phyloP scores from a whole-genome alignment of 2,888 invertebrate species.

The Cantharis rufa region DNA sequence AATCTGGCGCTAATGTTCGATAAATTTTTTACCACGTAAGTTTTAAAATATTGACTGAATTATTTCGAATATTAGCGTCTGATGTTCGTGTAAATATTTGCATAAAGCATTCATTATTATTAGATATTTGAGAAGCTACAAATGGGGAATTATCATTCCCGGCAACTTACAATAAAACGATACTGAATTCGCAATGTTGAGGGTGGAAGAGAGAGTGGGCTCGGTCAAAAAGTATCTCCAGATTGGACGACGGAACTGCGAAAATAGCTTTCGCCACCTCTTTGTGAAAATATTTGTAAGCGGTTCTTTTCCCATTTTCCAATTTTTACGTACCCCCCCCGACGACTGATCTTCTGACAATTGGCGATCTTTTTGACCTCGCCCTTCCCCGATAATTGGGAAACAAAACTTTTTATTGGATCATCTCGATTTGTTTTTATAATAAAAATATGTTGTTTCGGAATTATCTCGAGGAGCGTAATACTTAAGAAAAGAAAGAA shows the following conservation, averaged over 20 bases:
- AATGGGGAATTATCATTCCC: slow-evolving; percentile 34
- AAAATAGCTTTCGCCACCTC: not conserved
- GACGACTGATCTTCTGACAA: not conserved
- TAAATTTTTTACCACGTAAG: slow-evolving; percentile 31
- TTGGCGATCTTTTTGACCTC: not conserved
- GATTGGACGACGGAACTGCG: not conserved
- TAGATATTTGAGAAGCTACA: slow-evolving; percentile 24
- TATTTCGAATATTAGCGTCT: slow-evolving; percentile 40
- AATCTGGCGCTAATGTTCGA: slow-evolving; percentile 41
- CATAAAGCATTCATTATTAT: slow-evolving; percentile 36
- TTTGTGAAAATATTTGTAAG: not conserved
- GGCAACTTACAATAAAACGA: slow-evolving; percentile 25
- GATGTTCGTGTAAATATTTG: slow-evolving; percentile 46
- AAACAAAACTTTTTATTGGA: not conserved
- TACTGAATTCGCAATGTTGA: not conserved
- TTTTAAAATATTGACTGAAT: slow-evolving; percentile 49
- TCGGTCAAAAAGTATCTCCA: not conserved
- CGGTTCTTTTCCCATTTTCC: not conserved
- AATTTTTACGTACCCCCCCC: not conserved
- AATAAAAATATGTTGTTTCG: not conserved
- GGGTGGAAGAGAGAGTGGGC: not conserved
- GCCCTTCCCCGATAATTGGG: not conserved
- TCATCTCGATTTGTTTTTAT: not conserved
- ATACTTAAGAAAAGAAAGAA: not conserved
- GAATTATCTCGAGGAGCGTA: not conserved